Percentiles rank a stretch among this genome's conserved stretches.
These are phyloP conservation scores for Apodemia hepburni DNA, from an alignment of 2,888 invertebrate genomes.

Conservation along the genomic window DNA sequence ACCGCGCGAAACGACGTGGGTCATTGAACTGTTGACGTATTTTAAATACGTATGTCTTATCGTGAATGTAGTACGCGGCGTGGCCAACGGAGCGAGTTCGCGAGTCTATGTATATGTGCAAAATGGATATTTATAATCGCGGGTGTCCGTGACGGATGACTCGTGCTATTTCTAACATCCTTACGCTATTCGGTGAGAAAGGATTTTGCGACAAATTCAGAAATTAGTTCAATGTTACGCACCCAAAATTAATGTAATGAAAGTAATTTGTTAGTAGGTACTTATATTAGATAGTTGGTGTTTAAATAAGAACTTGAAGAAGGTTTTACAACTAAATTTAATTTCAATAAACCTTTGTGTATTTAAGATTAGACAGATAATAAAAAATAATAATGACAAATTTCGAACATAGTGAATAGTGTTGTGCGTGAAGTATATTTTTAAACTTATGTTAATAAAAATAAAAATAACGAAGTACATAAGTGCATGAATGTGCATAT, in stretches of 20 bases:
- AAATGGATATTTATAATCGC: conserved; percentile 68
- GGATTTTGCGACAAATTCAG: conserved; percentile 26
- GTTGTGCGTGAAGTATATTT: conserved; percentile 36
- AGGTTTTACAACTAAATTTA: conserved; percentile 16
- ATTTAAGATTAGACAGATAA: conserved; percentile 27
- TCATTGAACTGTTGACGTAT: conserved; percentile 78
- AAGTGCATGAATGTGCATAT: conserved; percentile 19
- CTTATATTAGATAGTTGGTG: neutral
- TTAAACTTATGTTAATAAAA: conserved; percentile 8
- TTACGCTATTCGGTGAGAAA: conserved; percentile 44
- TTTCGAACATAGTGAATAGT: conserved; percentile 41
- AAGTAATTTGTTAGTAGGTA: neutral
- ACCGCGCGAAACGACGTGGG: conserved; percentile 66
- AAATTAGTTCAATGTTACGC: conserved; percentile 17
- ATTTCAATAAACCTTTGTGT: conserved; percentile 2
- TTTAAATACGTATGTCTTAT: conserved; percentile 76
- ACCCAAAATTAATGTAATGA: neutral
- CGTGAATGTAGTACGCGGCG: conserved; percentile 69
- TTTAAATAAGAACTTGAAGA: neutral
- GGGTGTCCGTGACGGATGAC: conserved; percentile 57
- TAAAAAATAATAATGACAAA: conserved; percentile 36
- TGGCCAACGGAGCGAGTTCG: conserved; percentile 56
- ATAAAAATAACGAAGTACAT: neutral
- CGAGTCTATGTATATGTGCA: conserved; percentile 63
- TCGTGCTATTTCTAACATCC: conserved; percentile 61